Percentiles rank a stretch among this genome's conserved stretches.
phyloP scores from a whole-genome alignment of 2,113 vertebrate species.

The Pyxicephalus adspersus region DNA sequence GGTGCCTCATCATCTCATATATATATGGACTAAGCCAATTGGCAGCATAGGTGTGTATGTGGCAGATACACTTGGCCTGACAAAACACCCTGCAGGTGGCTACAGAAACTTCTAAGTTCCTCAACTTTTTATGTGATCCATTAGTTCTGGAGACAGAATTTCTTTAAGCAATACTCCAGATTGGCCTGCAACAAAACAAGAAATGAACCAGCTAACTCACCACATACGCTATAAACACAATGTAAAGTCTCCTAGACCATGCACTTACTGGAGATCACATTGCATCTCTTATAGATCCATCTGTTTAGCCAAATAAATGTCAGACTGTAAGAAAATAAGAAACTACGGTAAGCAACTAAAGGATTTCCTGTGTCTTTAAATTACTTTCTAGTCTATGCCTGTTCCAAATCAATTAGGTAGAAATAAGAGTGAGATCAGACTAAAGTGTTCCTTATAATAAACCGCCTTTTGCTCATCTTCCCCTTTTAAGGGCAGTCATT shows the following conservation, averaged over 20 bases:
- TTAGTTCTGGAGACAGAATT: too few relatives aligned
- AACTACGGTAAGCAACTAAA: neutral
- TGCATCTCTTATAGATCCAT: conserved; percentile 26
- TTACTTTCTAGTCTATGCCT: conserved; percentile 9
- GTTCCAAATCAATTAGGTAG: neutral
- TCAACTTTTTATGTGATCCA: too few relatives aligned
- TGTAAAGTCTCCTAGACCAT: neutral
- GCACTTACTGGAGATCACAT: conserved; percentile 20
- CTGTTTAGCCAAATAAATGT: conserved; percentile 4
- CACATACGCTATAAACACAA: conserved; percentile 14
- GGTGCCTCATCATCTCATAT: too few relatives aligned
- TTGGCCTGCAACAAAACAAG: too few relatives aligned
- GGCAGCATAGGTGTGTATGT: too few relatives aligned
- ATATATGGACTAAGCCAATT: too few relatives aligned
- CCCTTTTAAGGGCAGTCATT: conserved; percentile 39
- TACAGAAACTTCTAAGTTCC: too few relatives aligned
- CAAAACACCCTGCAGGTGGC: too few relatives aligned
- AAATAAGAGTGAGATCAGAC: conserved; percentile 1
- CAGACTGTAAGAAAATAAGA: neutral
- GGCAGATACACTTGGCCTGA: too few relatives aligned
- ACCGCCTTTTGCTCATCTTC: conserved; percentile 18
- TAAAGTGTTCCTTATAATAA: conserved; percentile 12
- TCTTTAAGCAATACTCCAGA: too few relatives aligned
- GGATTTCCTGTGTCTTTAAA: neutral
- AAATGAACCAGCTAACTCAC: too few relatives aligned